Evolutionary conservation across 2,797 vertebrate species (phyloP).

Genomic region (Bovichtus diacanthus): DNA sequence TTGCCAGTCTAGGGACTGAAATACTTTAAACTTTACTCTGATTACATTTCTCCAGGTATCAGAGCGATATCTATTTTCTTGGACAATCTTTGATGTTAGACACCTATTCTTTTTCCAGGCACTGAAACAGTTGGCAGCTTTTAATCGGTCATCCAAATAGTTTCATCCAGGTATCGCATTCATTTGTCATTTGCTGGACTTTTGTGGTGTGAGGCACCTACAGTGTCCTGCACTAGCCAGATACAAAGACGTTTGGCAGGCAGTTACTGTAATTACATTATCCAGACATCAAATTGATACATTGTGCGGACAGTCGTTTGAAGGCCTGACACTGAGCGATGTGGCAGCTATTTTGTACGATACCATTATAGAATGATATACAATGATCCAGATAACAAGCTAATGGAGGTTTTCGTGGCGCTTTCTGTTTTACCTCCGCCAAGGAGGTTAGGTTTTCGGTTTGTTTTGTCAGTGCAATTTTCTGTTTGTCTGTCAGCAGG

Average conservation of each 20-base stretch:
- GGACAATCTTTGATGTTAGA: constrained; percentile 26
- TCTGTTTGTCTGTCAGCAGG: no score
- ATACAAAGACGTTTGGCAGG: constrained; percentile 55
- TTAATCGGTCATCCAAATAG: constrained; percentile 29
- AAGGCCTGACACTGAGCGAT: constrained; percentile 39
- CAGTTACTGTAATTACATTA: constrained; percentile 69
- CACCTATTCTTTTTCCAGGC: constrained; percentile 20
- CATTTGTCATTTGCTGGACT: constrained; percentile 57
- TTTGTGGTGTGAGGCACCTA: constrained; percentile 42
- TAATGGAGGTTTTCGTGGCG: no score
- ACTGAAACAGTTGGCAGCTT: constrained; percentile 42
- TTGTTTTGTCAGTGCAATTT: no score
- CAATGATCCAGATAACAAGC: constrained; percentile 48
- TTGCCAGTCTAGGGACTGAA: constrained; percentile 18
- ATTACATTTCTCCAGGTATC: constrained; percentile 39
- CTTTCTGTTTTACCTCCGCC: no score
- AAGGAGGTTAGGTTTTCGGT: no score
- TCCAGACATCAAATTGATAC: constrained; percentile 56
- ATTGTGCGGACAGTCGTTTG: constrained; percentile 39
- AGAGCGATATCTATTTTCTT: constrained; percentile 44
- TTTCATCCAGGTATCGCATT: constrained; percentile 38
- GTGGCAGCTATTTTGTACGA: constrained; percentile 52
- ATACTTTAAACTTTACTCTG: constrained; percentile 36
- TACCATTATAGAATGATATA: constrained; percentile 55
- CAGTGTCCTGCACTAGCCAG: constrained; percentile 27